Evolutionary conservation across 92 coral and sea anemone genomes (phyloP), one percentile per base, ranked within the genome.

Genomic region (Epizoanthus illoricatus): DNA sequence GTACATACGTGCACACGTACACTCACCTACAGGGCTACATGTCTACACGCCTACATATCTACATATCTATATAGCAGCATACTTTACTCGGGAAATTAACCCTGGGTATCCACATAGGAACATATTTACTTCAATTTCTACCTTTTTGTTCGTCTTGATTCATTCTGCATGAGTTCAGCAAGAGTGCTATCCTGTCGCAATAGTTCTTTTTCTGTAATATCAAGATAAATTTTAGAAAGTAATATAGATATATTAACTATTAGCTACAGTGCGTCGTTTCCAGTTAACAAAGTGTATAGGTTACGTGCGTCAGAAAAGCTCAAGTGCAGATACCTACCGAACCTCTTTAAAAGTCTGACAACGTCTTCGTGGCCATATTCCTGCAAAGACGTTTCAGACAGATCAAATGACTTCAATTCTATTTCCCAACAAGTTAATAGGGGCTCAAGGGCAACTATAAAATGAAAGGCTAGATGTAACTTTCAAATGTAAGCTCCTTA

Each of bases 351-450:
- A 41, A 97, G 87, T 68, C 86, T 87, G 21, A 92, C 92, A 33
- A 97, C 86, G 3, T 91, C 90, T 54, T 93, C 95, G 62, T 97
- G 92, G 3, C 92, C 92, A 74, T 97, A 97, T 82, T 97, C 98
- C 99, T 95, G 80, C 2, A 2, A 65, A 16, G 6, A 75, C 63
- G 42, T 11, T 17, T 11, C 20, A 86, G 49, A 16, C 18, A 83
- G 41, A 65, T 28, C 33, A 28, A 65, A 59, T 43, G 20, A 57
- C 5, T 24, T 68, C 55, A 41, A 28, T 75, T 16, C 66, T 45
- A 18, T 33, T 21, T 36, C 47, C 17, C 19, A 5, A 70, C 28
- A 17, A 16, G 56, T 43, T 2, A 64, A 11, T 8, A 10, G 16
- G 10, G 21, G 10, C 74, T 1, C 20, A 7, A 13, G 2, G 6